Evolutionary conservation across 1,140 invertebrate species (phyloP).

Genomic region (Drosophila littoralis): DNA sequence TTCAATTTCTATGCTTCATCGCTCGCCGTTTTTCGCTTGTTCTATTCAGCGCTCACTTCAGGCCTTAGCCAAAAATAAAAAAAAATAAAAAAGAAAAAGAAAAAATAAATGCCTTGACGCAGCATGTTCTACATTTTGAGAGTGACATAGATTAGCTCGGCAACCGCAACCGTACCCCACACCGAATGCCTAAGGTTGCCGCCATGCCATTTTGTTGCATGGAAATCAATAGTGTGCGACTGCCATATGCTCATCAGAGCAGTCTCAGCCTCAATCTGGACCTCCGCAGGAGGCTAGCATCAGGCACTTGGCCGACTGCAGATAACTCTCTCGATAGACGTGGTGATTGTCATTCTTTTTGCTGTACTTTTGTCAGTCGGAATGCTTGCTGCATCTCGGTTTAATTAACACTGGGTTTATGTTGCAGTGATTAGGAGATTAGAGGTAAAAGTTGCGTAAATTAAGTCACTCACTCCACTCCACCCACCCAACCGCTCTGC

Average conservation of each 20-base stretch:
- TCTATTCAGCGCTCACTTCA: slow-evolving; percentile 23
- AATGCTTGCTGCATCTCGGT: neutral
- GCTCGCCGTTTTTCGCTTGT: slow-evolving; percentile 42
- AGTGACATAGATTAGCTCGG: slow-evolving; percentile 58
- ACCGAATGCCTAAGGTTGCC: neutral
- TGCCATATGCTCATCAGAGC: slow-evolving; percentile 2
- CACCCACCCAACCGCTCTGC: neutral
- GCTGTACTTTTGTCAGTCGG: neutral
- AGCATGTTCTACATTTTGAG: slow-evolving; percentile 66
- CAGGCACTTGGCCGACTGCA: neutral
- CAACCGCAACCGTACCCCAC: neutral
- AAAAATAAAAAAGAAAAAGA: neutral
- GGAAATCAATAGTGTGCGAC: slow-evolving; percentile 9
- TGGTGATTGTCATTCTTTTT: slow-evolving; percentile 3
- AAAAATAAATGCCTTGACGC: slow-evolving; percentile 60
- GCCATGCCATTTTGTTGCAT: neutral
- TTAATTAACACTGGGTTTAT: slow-evolving; percentile 13
- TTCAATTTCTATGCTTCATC: slow-evolving; percentile 26
- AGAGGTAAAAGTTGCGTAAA: neutral
- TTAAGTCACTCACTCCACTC: no score
- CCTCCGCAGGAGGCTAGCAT: neutral
- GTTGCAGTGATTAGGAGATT: slow-evolving; percentile 18
- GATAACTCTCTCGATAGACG: slow-evolving; percentile 13
- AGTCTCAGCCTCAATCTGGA: neutral
- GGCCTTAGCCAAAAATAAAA: slow-evolving; percentile 40